A percentile compares a stretch with the other conserved stretches of the same genome.
Conservation (phyloP, 2,113 vertebrate genomes). For the Lampris incognitus region DNA sequence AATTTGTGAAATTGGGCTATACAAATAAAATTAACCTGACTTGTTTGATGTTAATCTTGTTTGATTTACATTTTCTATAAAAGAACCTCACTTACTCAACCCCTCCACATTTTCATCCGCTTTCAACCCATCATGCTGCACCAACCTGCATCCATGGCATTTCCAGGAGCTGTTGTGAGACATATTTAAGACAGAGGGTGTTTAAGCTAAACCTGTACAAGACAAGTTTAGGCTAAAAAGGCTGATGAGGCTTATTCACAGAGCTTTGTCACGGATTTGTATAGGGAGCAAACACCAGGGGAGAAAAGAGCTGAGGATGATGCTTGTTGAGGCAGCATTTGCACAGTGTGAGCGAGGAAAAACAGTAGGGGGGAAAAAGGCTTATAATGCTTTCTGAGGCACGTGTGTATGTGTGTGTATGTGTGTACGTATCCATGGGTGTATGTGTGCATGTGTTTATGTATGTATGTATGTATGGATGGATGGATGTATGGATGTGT, state of each 20-base stretch:
- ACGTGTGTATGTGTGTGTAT: neutral
- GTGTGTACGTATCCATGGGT: neutral
- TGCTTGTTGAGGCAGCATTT: constrained; percentile 52
- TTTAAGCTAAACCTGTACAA: constrained; percentile 45
- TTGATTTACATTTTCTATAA: too few relatives aligned
- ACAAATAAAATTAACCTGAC: too few relatives aligned
- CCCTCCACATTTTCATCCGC: too few relatives aligned
- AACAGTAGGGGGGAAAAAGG: constrained; percentile 3
- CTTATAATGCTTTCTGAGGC: constrained; percentile 47
- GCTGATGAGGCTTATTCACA: constrained; percentile 71
- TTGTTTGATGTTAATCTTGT: too few relatives aligned
- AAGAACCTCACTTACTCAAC: too few relatives aligned
- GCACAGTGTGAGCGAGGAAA: constrained; percentile 52
- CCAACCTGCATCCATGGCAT: constrained; percentile 11
- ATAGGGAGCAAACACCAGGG: constrained; percentile 46
- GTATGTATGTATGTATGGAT: constrained; percentile 31
- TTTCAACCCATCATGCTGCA: neutral
- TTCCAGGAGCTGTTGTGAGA: constrained; percentile 22
- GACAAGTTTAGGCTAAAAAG: constrained; percentile 49
- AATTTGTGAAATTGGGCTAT: too few relatives aligned
- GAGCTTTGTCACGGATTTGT: constrained; percentile 71
- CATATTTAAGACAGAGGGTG: constrained; percentile 16
- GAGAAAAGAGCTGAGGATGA: constrained; percentile 70
- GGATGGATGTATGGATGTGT: neutral
- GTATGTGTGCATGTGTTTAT: neutral